A percentile compares a stretch with the other conserved stretches of the same genome.
These are phyloP conservation scores for Hypomesus transpacificus DNA, from an alignment of 2,113 vertebrate species.

Conservation along the genomic window DNA sequence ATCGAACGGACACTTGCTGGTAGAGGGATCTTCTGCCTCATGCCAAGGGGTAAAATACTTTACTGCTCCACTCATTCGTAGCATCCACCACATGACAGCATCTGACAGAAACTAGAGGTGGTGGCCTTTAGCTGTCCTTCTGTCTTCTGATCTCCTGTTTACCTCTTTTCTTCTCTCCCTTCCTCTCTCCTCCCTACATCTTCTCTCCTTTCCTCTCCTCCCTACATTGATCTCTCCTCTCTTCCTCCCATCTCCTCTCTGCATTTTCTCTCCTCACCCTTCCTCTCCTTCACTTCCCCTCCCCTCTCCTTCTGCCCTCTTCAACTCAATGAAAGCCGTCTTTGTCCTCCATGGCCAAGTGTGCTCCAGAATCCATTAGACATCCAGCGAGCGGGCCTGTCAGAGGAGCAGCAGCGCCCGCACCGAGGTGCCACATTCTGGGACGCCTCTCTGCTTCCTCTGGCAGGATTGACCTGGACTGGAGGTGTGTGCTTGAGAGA, in stretches of 20 bases:
- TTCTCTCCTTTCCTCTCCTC: background rate
- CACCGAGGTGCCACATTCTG: constrained; percentile 86
- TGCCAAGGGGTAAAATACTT: too few relatives aligned
- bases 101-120: too few relatives aligned
- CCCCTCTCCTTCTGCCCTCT: too few relatives aligned
- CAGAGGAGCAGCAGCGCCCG: constrained; percentile 76
- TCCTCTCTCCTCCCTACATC: background rate
- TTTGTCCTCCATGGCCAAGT: constrained; percentile 86
- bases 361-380: constrained; percentile 85
- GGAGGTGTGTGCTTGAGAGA: constrained; percentile 57
- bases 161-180: background rate
- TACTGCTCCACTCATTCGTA: too few relatives aligned
- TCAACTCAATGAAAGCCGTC: constrained; percentile 74
- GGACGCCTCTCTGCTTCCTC: constrained; percentile 78
- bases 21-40: background rate
- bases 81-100: too few relatives aligned
- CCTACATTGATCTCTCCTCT: background rate
- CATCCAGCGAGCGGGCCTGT: constrained; percentile 81
- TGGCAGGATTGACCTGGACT: constrained; percentile 64
- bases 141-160: too few relatives aligned
- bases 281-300: background rate
- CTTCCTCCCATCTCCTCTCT: background rate
- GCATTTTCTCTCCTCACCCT: background rate
- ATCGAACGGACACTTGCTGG: constrained; percentile 7
- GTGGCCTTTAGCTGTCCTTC: too few relatives aligned